These are phyloP conservation scores for Drosophila nigritarsus DNA, from an alignment of 2,888 invertebrate genomes.

Conservation along the genomic window DNA sequence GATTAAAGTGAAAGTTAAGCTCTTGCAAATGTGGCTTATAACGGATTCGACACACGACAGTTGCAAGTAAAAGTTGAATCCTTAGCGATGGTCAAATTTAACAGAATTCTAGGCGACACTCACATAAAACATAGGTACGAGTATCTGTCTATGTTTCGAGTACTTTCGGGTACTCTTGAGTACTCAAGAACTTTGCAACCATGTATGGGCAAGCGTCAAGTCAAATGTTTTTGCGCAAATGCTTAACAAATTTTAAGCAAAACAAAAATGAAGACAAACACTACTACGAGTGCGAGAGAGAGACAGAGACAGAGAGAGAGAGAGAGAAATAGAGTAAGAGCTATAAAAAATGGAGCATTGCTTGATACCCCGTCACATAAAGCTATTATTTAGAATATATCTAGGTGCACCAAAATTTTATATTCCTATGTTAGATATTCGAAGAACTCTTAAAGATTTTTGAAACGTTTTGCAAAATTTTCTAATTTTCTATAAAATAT, in stretches of 20 bases:
- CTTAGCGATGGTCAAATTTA: background rate
- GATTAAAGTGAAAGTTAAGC: background rate
- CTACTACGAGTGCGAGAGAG: slow-evolving; percentile 8
- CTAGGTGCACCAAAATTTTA: background rate
- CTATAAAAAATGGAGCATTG: background rate
- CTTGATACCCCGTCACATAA: slow-evolving; percentile 4
- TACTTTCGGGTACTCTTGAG: slow-evolving; percentile 13
- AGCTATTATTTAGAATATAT: background rate
- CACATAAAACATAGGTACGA: background rate
- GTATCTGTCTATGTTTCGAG: background rate
- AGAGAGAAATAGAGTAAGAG: no score
- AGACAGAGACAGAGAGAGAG: background rate
- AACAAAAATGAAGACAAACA: no score
- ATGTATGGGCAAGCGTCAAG: slow-evolving; percentile 21
- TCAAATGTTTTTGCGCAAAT: no score
- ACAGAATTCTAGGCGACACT: background rate
- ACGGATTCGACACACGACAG: background rate
- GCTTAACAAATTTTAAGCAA: no score
- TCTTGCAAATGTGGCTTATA: background rate
- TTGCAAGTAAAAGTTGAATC: slow-evolving; percentile 1
- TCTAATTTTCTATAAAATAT: background rate
- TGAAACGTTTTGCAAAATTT: background rate
- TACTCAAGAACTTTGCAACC: slow-evolving; percentile 17
- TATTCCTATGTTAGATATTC: background rate
- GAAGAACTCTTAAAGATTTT: background rate